A percentile compares a stretch with the other conserved stretches of the same genome.
Conservation (phyloP, 2,113 vertebrate species). For the Entomyzon cyanotis region DNA sequence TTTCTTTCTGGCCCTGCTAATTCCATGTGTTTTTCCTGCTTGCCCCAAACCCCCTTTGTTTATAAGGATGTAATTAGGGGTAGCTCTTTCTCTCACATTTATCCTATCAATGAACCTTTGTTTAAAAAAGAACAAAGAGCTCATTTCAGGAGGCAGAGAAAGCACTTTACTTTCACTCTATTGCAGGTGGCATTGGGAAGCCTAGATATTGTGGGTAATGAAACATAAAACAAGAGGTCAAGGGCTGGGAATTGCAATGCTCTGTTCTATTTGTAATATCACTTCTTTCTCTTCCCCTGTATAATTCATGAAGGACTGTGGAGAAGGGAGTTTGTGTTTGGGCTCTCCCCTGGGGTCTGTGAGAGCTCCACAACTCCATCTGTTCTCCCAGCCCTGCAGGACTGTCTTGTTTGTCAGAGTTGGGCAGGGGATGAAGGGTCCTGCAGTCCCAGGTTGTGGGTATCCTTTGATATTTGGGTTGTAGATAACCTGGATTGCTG, state of each 20-base stretch:
- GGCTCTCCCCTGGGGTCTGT: background rate
- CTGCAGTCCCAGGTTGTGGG: accelerated
- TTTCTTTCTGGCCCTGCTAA: background rate
- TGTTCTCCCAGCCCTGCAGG: background rate
- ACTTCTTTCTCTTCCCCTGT: background rate
- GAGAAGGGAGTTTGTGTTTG: background rate
- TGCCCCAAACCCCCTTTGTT: background rate
- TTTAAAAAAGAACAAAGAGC: background rate
- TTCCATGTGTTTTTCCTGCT: background rate
- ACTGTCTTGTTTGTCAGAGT: background rate
- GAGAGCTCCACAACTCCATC: background rate
- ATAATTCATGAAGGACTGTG: background rate
- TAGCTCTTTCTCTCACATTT: background rate
- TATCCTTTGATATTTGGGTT: background rate
- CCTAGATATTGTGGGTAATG: background rate
- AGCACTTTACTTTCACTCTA: background rate
- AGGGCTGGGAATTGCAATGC: background rate
- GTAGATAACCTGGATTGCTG: background rate
- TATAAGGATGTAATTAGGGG: background rate
- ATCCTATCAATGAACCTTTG: background rate
- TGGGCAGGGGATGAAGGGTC: background rate
- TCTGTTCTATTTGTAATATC: background rate
- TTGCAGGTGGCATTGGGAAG: background rate
- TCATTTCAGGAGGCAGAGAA: background rate
- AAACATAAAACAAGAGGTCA: background rate